Percentiles rank a stretch among this genome's conserved stretches.
Evolutionary conservation across 2,888 invertebrate genomes (phyloP).

Genomic region (Ophraella communa): DNA sequence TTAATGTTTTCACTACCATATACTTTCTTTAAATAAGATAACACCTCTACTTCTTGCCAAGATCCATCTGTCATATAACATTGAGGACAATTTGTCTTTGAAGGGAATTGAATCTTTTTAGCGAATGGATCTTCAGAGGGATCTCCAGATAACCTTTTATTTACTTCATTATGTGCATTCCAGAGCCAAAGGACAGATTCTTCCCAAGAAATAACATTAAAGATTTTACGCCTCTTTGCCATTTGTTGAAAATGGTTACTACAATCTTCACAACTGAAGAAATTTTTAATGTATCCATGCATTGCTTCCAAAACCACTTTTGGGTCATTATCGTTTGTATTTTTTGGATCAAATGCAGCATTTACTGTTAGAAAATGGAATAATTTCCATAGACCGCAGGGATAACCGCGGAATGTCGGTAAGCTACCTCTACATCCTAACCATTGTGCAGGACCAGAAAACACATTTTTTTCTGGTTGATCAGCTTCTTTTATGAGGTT

Average conservation of each 20-base stretch:
- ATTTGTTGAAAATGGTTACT: conserved; percentile 87
- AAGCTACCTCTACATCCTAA: conserved; percentile 84
- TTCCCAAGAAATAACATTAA: conserved; percentile 71
- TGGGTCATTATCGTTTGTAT: conserved; percentile 62
- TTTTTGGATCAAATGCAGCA: conserved; percentile 61
- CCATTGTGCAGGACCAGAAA: conserved; percentile 66
- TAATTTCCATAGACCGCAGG: conserved; percentile 94
- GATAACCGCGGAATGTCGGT: conserved; percentile 80
- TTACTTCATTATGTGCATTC: conserved; percentile 92
- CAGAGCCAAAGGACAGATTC: conserved; percentile 91
- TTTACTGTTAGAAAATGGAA: conserved; percentile 92
- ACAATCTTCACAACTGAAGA: conserved; percentile 94
- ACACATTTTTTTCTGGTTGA: conserved; percentile 64
- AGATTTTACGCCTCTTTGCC: conserved; percentile 74
- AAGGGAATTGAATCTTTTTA: conserved; percentile 90
- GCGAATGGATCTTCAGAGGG: conserved; percentile 86
- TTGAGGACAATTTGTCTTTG: conserved; percentile 68
- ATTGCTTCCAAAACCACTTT: conserved; percentile 80
- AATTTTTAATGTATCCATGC: conserved; percentile 86
- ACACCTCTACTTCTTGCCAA: conserved; percentile 71
- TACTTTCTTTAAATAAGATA: conserved; percentile 67
- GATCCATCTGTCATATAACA: conserved; percentile 64
- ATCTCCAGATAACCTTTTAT: conserved; percentile 84
- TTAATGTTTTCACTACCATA: conserved; percentile 61
- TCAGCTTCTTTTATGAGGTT: conserved; percentile 64